Evolutionary conservation across 2,888 invertebrate species (phyloP).

Genomic region (Drepanosiphum platanoidis): DNA sequence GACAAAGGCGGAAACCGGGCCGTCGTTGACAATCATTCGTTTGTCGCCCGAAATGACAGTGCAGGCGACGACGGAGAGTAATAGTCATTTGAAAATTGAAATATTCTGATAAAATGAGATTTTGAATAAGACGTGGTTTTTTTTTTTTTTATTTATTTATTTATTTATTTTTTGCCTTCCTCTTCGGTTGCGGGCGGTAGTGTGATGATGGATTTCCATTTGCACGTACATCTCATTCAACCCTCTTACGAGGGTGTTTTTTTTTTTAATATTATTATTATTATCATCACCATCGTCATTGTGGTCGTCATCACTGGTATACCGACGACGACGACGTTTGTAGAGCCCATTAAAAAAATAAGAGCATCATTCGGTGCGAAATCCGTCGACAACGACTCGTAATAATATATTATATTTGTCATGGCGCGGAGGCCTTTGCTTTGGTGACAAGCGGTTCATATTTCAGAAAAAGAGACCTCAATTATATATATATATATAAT

Average conservation of each 20-base stretch:
- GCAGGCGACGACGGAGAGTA: neutral
- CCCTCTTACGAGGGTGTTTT: constrained; percentile 24
- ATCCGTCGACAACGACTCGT: neutral
- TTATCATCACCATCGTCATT: constrained; percentile 17
- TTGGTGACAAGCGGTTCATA: constrained; percentile 32
- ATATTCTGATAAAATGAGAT: constrained; percentile 49
- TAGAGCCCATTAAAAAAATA: constrained; percentile 52
- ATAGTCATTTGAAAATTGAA: constrained; percentile 58
- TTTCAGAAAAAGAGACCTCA: constrained; percentile 11
- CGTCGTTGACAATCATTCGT: constrained; percentile 48
- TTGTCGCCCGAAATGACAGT: constrained; percentile 49
- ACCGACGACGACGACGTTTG: constrained; percentile 25
- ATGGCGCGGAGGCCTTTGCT: constrained; percentile 8
- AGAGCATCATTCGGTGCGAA: constrained; percentile 41
- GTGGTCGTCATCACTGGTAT: neutral
- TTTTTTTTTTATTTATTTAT: constrained; percentile 27
- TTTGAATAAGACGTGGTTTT: constrained; percentile 42
- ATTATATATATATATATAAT: constrained; percentile 2
- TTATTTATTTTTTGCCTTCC: neutral
- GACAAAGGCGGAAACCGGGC: constrained; percentile 19
- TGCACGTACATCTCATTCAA: constrained; percentile 48
- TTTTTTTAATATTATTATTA: constrained; percentile 32
- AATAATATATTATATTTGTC: constrained; percentile 52
- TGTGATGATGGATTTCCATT: constrained; percentile 58
- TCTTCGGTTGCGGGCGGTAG: neutral